phyloP scores from a whole-genome alignment of 37 sponge, comb jelly and placozoan genomes.

The Ianthella basta region DNA sequence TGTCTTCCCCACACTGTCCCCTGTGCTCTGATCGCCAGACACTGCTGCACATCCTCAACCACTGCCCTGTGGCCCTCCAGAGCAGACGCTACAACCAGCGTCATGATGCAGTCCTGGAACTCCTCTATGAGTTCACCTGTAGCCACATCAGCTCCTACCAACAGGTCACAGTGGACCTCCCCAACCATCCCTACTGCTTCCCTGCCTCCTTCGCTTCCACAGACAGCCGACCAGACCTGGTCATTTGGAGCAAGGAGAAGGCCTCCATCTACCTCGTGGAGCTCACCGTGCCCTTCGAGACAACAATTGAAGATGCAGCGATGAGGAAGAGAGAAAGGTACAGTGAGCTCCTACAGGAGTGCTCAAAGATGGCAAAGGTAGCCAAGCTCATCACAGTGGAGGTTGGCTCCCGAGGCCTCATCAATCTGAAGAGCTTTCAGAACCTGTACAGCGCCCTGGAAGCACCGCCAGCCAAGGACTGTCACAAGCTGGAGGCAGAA shows the following conservation, averaged over 20 bases:
- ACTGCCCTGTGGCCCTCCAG: slow-evolving; percentile 15
- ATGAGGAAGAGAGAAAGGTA: slow-evolving; percentile 6
- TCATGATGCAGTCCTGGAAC: slow-evolving; percentile 30
- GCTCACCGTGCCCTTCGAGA: slow-evolving; percentile 15
- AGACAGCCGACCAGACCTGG: slow-evolving; percentile 27
- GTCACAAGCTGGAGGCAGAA: neutral
- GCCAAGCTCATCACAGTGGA: slow-evolving; percentile 3
- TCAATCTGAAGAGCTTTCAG: neutral
- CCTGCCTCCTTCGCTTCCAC: slow-evolving; percentile 24
- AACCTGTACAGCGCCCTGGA: neutral
- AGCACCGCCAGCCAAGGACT: neutral
- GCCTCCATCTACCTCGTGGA: slow-evolving; percentile 11
- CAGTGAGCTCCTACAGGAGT: neutral
- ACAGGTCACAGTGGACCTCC: slow-evolving; percentile 26
- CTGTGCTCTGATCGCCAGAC: slow-evolving; percentile 18
- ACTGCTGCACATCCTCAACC: neutral
- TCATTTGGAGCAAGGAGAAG: slow-evolving; percentile 21
- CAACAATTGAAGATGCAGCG: slow-evolving; percentile 4
- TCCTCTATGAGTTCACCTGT: neutral
- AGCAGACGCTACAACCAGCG: slow-evolving; percentile 34
- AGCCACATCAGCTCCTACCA: neutral
- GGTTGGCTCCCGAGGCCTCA: slow-evolving; percentile 2
- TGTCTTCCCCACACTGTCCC: neutral
- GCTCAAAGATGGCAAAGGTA: neutral
- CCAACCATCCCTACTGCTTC: slow-evolving; percentile 14